Evolutionary conservation across 2,888 invertebrate genomes (phyloP).

Genomic region (Trachelus stipa): DNA sequence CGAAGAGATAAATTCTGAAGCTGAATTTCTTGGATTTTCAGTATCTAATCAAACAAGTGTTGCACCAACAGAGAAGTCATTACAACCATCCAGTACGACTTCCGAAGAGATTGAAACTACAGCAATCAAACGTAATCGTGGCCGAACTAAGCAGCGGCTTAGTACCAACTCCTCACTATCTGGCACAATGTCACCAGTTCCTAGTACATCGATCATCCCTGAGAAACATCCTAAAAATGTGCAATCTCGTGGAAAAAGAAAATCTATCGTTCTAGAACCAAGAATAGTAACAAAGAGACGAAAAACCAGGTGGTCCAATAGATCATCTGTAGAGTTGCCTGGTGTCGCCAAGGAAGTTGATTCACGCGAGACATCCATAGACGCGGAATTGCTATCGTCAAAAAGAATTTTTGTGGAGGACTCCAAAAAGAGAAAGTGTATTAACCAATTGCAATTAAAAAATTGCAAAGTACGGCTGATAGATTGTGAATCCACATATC

Average conservation of each 20-base stretch:
- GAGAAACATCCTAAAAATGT: not conserved
- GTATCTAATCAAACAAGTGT: not conserved
- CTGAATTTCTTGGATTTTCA: not conserved
- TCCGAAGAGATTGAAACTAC: not conserved
- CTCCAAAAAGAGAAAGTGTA: not conserved
- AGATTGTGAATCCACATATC: conserved; percentile 52
- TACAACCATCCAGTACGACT: not conserved
- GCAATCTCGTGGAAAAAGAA: not conserved
- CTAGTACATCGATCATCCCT: not conserved
- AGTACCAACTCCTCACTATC: not conserved
- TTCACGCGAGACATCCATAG: not conserved
- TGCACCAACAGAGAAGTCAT: not conserved
- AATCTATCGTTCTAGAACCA: not conserved
- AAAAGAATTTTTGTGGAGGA: not conserved
- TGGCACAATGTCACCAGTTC: not conserved
- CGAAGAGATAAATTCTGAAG: not conserved
- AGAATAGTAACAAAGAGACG: not conserved
- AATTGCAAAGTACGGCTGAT: conserved; percentile 53
- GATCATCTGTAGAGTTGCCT: not conserved
- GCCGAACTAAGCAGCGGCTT: not conserved
- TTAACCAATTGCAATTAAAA: conserved; percentile 38
- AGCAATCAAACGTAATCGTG: not conserved
- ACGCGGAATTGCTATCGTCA: not conserved
- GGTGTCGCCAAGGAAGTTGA: not conserved
- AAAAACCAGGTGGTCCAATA: not conserved